Conservation (phyloP, 2,113 vertebrate genomes). For the Xyrauchen texanus region DNA sequence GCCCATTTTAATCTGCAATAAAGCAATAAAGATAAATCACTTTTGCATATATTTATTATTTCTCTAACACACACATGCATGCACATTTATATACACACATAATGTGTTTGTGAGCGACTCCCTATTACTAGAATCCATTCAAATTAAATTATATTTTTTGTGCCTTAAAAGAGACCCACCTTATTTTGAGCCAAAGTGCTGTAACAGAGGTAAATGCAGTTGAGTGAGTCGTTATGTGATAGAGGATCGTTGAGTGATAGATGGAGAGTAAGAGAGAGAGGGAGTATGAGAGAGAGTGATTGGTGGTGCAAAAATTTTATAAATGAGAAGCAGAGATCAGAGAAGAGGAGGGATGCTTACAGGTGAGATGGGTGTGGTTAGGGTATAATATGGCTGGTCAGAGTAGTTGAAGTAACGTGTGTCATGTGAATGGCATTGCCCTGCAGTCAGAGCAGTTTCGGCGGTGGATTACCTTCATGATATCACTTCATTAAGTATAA, state of each 20-base stretch:
- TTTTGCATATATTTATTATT: neutral
- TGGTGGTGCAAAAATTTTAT: too few species aligned
- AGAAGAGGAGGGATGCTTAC: neutral
- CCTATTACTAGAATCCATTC: neutral
- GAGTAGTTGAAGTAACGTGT: neutral
- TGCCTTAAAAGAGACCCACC: constrained; percentile 24
- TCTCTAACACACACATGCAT: neutral
- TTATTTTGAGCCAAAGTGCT: constrained; percentile 10
- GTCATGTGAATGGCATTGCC: constrained; percentile 7
- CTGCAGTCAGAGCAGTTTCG: too few species aligned
- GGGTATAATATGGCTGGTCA: constrained; percentile 35
- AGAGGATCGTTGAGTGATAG: too few species aligned
- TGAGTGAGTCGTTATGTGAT: neutral
- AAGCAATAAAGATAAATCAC: constrained; percentile 45
- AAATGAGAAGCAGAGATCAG: neutral
- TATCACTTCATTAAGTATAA: too few species aligned
- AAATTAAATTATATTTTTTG: neutral
- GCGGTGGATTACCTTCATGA: too few species aligned
- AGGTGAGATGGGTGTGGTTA: constrained; percentile 57
- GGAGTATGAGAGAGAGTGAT: neutral
- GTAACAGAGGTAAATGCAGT: neutral
- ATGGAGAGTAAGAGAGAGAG: neutral
- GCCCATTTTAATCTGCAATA: constrained; percentile 80
- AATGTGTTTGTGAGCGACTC: neutral
- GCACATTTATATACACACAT: too few species aligned